Base-by-base conservation (phyloP, 2,888 invertebrate genomes). In the Lucinisca nassula region DNA sequence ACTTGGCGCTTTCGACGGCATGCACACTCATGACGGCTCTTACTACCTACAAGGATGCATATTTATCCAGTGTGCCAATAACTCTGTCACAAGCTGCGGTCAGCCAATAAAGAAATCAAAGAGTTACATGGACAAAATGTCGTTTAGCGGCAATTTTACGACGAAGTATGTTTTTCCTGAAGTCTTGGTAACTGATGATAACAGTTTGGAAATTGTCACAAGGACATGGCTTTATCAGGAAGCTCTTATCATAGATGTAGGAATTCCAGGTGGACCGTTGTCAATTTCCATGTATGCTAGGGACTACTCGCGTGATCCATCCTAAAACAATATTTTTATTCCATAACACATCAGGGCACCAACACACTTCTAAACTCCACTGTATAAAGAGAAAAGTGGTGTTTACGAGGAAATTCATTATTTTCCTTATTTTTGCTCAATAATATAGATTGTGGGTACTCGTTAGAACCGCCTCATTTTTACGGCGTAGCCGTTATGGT, bases 51-150 rank as follows among this genome's bases (percentile, higher is more conserved):
- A 89, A 38, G 75, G 82, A 0, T 89, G 89, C 49, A 70, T 77
- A 0, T 89, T 89, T 37, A 82, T 89, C 14, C 84, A 84, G 35
- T 89, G 89, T 45, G 86, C 85, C 14, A 82, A 76, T 73, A 40
- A 38, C 10, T 49, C 89, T 10, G 37, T 35, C 1, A 74, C 81
- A 12, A 89, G 86, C 40, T 89, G 89, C 76, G 89, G 89, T 1
- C 61, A 76, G 17, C 86, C 89, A 21, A 73, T 79, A 8, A 82
- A 82, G 27, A 55, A 17, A 4, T 58, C 49, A 14, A 4, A 38
- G 21, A 84, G 79, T 40, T 81, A 86, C n/a, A 76, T 89, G 61
- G 79, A 51, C 17, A 89, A 89, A 76, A 89, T 89, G 89, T 81
- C 89, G n/a, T 85, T 89, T 55, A 38, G 32, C 61, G 89, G 81